Evolutionary conservation across 2,888 invertebrate genomes (phyloP), one percentile per base, ranked within the genome.

Genomic region (Torymus auratus): DNA sequence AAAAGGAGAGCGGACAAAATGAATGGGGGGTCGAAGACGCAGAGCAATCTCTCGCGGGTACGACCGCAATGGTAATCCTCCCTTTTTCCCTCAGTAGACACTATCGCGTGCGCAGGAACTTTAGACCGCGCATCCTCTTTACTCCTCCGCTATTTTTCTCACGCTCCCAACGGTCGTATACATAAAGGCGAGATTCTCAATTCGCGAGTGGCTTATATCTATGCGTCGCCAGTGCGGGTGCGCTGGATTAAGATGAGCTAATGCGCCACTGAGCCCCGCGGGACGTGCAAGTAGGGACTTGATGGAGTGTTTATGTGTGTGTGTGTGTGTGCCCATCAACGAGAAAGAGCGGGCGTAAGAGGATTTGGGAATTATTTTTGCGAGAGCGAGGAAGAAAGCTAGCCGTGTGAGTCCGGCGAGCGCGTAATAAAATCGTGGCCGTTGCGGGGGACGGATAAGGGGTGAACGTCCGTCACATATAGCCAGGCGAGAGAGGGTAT

Each of bases 231-330:
- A 7, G 41, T 14, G 50, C 65, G 14, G 41, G 41, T 12, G 50
- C 65, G 14, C 60, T 61, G 79, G 69, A 79, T 79, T 79, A 79
- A 74, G 69, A 79, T 50, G 50, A 65, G 69, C 56, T 79, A 74
- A 74, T 56, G 73, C 52, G 41, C n/a, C 23, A n/a, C 64, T 56
- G 64, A 58, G 77, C 69, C 13, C 4, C 53, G 53, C 23, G 20
- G 56, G 53, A 41, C 41, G 41, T 56, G 10, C 7, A 4, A 12
- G 52, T 28, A 12, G 7, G 12, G 41, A 55, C 73, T 73, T 55
- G 41, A 56, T 64, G 13, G 64, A 55, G 61, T 23, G 7, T 41
- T 0, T 41, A 7, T 41, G 41, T 41, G 41, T 7, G 7, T 28
- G 5, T 28, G 28, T 62, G 20, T 62, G 62, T 28, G 55, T 5